Evolutionary conservation across 2,888 invertebrate species (phyloP), one percentile per base, ranked within the genome.

Genomic region (Thymelicus sylvestris): DNA sequence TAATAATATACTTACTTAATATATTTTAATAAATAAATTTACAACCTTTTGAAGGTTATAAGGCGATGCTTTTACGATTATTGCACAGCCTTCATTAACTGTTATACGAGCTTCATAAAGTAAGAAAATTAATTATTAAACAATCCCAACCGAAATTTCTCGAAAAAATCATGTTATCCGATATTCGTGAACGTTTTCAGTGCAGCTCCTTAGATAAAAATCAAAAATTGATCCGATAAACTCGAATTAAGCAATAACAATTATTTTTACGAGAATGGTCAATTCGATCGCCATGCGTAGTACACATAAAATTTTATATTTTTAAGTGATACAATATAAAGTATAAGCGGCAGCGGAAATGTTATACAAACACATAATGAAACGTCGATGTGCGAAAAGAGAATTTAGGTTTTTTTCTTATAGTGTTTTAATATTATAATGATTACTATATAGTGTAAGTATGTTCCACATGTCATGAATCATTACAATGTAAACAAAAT

Each of bases 231-330:
- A 86, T 84, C 83, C 80, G 88, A 90, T 91, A 89, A 88, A 85
- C 83, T 80, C 79, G 87, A 93, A 93, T 93, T 90, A 92, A 93
- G 93, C 88, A 89, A 92, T 93, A 92, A 93, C 92, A 90, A 86
- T 92, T 90, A 89, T 81, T 88, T 85, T 86, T 83, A 81, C 82
- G 81, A 84, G 79, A 86, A 86, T 82, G 82, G 82, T 78, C 86
- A 81, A 85, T 86, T 78, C 82, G 84, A 83, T 86, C 84, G 81
- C 82, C 81, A 83, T 81, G 84, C 80, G 83, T 74, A 76, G 73
- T 74, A 82, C 79, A 82, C 91, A 91, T 92, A 89, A 93, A 93
- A 91, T 90, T 92, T 93, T 90, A 93, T 92, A 92, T 90, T 90
- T 89, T 90, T 82, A 10, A 80, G 81, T 75, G 66, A 73, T 71